A percentile compares a stretch with the other conserved stretches of the same genome.
These are phyloP conservation scores for Chelon auratus DNA, from an alignment of 2,797 vertebrate species.

Conservation along the genomic window DNA sequence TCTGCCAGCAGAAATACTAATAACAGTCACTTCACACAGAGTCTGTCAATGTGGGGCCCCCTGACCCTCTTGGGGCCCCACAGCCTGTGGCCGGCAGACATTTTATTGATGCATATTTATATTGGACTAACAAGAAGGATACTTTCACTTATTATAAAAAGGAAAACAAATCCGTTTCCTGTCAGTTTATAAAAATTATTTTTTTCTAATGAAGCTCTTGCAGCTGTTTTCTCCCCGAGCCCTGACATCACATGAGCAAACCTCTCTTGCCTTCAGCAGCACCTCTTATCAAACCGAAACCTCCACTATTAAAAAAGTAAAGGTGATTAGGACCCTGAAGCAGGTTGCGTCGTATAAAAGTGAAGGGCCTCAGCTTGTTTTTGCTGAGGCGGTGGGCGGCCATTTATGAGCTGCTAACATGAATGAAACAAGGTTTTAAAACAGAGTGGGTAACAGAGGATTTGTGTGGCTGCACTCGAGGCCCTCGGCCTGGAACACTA, in stretches of 20 bases:
- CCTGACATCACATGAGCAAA: neutral
- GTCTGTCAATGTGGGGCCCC: neutral
- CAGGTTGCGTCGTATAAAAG: slow-evolving; percentile 46
- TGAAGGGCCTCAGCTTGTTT: slow-evolving; percentile 60
- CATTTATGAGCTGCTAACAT: slow-evolving; percentile 82
- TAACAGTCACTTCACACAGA: slow-evolving; percentile 4
- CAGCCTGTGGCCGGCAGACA: neutral
- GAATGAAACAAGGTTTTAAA: slow-evolving; percentile 76
- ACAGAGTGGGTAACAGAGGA: slow-evolving; percentile 70
- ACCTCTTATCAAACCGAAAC: slow-evolving; percentile 42
- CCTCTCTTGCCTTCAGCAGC: neutral
- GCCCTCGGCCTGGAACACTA: slow-evolving; percentile 57
- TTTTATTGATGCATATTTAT: slow-evolving; percentile 18
- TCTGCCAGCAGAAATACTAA: slow-evolving; percentile 11
- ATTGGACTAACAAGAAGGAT: neutral
- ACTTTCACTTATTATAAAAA: slow-evolving; percentile 3
- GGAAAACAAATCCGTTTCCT: neutral
- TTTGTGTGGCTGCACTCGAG: slow-evolving; percentile 64
- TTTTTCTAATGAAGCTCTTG: neutral
- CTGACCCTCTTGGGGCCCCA: neutral
- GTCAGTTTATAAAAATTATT: neutral
- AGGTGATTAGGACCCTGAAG: slow-evolving; percentile 28
- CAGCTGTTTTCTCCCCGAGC: neutral
- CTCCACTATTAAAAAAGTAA: slow-evolving; percentile 16
- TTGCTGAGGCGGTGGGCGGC: slow-evolving; percentile 65